These are phyloP conservation scores for Scaptomyza pallida DNA, from an alignment of 1,140 invertebrate species.

Conservation along the genomic window DNA sequence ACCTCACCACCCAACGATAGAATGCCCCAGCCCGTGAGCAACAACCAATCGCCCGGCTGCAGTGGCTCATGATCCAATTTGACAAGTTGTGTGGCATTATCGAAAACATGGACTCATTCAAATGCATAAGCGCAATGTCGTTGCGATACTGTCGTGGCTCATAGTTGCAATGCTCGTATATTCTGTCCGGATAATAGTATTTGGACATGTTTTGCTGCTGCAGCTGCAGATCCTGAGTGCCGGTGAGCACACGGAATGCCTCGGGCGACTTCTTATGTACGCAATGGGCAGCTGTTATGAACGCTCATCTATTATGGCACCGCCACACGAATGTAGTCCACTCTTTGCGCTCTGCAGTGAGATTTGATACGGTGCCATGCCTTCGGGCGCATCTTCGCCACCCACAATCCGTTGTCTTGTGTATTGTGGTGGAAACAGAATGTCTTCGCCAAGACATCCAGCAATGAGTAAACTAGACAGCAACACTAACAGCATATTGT, in stretches of 20 bases:
- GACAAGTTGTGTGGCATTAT: conserved; percentile 85
- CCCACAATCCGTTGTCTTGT: conserved; percentile 83
- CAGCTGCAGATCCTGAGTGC: conserved; percentile 74
- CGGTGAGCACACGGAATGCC: conserved; percentile 63
- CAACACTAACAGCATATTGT: conserved; percentile 19
- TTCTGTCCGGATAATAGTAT: conserved; percentile 70
- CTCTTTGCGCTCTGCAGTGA: conserved; percentile 72
- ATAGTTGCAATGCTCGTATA: conserved; percentile 76
- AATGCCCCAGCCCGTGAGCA: conserved; percentile 86
- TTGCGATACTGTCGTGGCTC: conserved; percentile 82
- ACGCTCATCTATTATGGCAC: conserved; percentile 83
- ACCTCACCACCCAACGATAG: conserved; percentile 71
- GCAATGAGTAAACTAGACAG: conserved; percentile 6
- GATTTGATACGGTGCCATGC: conserved; percentile 84
- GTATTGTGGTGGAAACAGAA: conserved; percentile 69
- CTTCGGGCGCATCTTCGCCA: conserved; percentile 82
- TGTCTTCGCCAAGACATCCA: conserved; percentile 4
- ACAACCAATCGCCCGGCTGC: conserved; percentile 67
- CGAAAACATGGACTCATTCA: conserved; percentile 83
- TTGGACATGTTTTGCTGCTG: conserved; percentile 56
- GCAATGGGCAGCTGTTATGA: conserved; percentile 85
- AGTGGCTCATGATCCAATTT: conserved; percentile 55
- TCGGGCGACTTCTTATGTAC: conserved; percentile 53
- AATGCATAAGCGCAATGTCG: conserved; percentile 85
- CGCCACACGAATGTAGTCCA: conserved; percentile 84